Percentiles rank a stretch among this genome's conserved stretches.
phyloP scores from a whole-genome alignment of 2,113 vertebrate species.

The Syrrhaptes paradoxus region DNA sequence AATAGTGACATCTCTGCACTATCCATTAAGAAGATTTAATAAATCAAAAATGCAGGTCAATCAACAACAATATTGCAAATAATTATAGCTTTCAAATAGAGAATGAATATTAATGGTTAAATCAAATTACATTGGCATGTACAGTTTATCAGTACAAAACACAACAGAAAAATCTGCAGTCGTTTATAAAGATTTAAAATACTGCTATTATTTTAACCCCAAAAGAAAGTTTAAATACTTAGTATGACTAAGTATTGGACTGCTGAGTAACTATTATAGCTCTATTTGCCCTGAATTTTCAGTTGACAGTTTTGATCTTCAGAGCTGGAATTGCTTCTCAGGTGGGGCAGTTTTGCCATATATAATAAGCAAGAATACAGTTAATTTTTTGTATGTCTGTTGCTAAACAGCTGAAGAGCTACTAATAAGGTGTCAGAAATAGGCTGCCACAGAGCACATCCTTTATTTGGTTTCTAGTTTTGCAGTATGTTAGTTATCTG shows the following conservation, averaged over 20 bases:
- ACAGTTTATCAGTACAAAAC: not conserved
- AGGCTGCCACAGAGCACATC: not conserved
- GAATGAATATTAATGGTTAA: conserved; percentile 5
- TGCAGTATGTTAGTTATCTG: not conserved
- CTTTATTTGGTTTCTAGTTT: not conserved
- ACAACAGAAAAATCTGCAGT: not conserved
- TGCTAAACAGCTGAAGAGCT: not conserved
- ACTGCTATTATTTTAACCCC: not conserved
- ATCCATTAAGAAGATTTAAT: conserved; percentile 44
- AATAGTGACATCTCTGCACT: conserved; percentile 24
- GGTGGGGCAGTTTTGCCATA: not conserved
- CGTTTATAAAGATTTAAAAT: not conserved
- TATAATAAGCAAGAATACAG: not conserved
- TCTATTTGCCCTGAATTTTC: not conserved
- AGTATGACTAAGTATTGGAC: not conserved
- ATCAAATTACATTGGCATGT: conserved; percentile 3
- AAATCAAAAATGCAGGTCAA: conserved; percentile 51
- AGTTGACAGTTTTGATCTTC: not conserved
- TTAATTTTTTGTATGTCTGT: not conserved
- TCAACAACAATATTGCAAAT: conserved; percentile 39
- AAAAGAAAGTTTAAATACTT: not conserved
- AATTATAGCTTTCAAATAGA: conserved; percentile 28
- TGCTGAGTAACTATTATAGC: not conserved
- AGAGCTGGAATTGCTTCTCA: not conserved
- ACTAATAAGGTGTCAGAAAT: not conserved